Conservation (phyloP, 2,888 invertebrate species). For the Drosophila rellima region DNA sequence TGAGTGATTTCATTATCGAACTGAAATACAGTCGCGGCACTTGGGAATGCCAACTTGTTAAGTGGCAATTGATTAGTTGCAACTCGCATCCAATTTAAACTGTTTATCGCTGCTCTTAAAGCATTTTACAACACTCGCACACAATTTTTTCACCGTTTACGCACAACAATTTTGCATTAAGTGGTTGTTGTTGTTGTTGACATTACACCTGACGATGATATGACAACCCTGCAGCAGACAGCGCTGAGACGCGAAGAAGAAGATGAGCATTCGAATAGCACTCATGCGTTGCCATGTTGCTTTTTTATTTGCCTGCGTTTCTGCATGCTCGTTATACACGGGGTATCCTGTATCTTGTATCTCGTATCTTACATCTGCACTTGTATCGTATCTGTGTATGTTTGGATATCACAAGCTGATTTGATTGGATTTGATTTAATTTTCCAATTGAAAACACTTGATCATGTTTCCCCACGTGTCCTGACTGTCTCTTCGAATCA, state of each 20-base stretch:
- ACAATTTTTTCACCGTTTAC: slow-evolving; percentile 47
- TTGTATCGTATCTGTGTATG: slow-evolving; percentile 26
- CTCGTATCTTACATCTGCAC: slow-evolving; percentile 10
- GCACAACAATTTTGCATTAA: slow-evolving; percentile 31
- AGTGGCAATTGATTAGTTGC: slow-evolving; percentile 41
- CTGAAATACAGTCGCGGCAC: slow-evolving; percentile 18
- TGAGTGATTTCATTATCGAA: background rate
- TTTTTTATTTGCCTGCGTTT: slow-evolving; percentile 10
- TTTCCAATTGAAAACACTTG: slow-evolving; percentile 83
- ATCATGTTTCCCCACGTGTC: slow-evolving; percentile 56
- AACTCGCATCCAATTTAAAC: slow-evolving; percentile 24
- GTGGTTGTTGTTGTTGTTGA: slow-evolving; percentile 20
- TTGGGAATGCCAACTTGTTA: slow-evolving; percentile 21
- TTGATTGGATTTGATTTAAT: slow-evolving; percentile 83
- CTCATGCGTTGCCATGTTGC: slow-evolving; percentile 64
- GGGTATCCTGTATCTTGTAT: slow-evolving; percentile 32
- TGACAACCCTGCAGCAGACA: slow-evolving; percentile 57
- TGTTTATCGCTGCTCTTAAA: slow-evolving; percentile 15
- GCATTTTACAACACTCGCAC: background rate
- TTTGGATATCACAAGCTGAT: slow-evolving; percentile 70
- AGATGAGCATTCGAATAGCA: slow-evolving; percentile 13
- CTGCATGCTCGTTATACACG: slow-evolving; percentile 32
- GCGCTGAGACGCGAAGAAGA: background rate
- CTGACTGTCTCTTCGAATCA: slow-evolving; percentile 13
- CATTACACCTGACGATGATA: slow-evolving; percentile 59